A percentile compares a stretch with the other conserved stretches of the same genome.
Conservation (phyloP, 2,113 vertebrate genomes). For the Anolis sagrei region DNA sequence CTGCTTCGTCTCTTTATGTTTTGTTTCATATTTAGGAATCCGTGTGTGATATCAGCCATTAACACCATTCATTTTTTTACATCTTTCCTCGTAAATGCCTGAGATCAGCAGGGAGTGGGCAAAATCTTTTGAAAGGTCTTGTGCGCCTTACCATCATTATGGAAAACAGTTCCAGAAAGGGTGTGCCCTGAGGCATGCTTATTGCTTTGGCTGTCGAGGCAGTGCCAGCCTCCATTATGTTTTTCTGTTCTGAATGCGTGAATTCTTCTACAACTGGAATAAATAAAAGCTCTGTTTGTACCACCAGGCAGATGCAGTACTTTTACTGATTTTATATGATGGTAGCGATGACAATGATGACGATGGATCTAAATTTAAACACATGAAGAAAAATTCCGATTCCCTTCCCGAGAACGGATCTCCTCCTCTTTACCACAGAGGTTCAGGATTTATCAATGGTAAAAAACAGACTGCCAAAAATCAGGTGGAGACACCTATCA, state of each 20-base stretch:
- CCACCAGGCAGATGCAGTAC: neutral
- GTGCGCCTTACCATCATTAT: no score
- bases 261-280: fast-evolving
- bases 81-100: fast-evolving
- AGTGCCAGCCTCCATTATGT: fast-evolving
- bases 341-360: neutral
- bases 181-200: fast-evolving
- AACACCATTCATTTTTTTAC: neutral
- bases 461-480: neutral
- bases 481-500: no score
- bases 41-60: neutral
- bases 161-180: neutral
- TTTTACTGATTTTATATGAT: neutral
- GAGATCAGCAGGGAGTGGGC: neutral
- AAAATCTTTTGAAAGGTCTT: neutral
- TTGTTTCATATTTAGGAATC: neutral
- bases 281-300: fast-evolving
- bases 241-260: neutral
- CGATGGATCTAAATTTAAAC: neutral
- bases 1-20: neutral
- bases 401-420: neutral
- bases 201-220: fast-evolving
- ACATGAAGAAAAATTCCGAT: neutral
- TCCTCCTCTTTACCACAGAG: neutral
- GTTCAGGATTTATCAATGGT: neutral